Conservation (phyloP, 2,113 vertebrate genomes). For the Halichoeres trimaculatus region DNA sequence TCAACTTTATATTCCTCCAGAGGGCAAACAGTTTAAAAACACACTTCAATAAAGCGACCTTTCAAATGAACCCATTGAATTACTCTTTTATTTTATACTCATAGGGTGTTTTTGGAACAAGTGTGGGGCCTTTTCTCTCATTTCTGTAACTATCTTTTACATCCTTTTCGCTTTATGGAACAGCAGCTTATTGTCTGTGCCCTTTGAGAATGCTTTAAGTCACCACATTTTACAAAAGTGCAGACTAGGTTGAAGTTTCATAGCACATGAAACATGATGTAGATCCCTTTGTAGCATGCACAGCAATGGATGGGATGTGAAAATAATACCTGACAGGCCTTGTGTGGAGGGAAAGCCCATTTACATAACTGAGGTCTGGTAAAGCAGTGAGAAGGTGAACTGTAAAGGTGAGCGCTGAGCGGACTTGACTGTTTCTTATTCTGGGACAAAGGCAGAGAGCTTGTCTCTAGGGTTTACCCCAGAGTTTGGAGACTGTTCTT, state of each 20-base stretch:
- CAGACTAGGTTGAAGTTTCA: conserved; percentile 34
- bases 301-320: not conserved
- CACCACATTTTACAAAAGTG: conserved; percentile 1
- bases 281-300: not conserved
- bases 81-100: conserved; percentile 42
- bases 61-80: conserved; percentile 63
- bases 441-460: conserved; percentile 44
- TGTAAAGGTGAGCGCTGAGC: conserved; percentile 41
- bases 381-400: conserved; percentile 41
- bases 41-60: conserved; percentile 71
- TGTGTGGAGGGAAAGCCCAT: conserved; percentile 11
- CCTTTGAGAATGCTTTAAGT: not conserved
- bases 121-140: not conserved
- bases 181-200: not conserved
- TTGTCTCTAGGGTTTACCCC: conserved; percentile 66
- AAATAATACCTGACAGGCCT: conserved; percentile 17
- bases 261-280: conserved; percentile 8
- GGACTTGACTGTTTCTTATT: conserved; percentile 63
- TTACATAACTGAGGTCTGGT: conserved; percentile 15
- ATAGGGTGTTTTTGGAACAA: conserved; percentile 25
- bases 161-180: conserved; percentile 11
- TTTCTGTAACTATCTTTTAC: conserved; percentile 32
- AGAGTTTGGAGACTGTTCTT: conserved; percentile 56
- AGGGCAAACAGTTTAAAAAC: conserved; percentile 68
- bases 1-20: conserved; percentile 74